phyloP scores from a whole-genome alignment of 2,888 invertebrate genomes.

The Xestia xanthographa region DNA sequence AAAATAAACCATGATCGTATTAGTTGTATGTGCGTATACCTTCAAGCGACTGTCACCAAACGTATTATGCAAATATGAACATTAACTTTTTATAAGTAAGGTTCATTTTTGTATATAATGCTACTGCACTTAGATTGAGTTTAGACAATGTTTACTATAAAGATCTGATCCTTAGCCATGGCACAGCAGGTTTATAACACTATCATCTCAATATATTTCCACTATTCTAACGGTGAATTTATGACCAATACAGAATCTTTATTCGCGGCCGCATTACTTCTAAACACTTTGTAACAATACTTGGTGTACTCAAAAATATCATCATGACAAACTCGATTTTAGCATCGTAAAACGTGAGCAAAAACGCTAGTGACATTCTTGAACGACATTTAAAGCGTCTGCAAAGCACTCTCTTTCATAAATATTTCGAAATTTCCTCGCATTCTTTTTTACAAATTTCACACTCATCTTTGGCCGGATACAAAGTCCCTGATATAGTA shows the following conservation, averaged over 20 bases:
- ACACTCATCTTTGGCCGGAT: slow-evolving; percentile 58
- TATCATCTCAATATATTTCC: not conserved
- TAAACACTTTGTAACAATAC: not conserved
- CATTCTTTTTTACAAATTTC: slow-evolving; percentile 1
- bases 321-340: not conserved
- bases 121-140: not conserved
- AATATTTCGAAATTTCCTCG: slow-evolving; percentile 20
- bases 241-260: not conserved
- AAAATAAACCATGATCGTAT: too few species aligned
- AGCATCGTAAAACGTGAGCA: not conserved
- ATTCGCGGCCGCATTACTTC: not conserved
- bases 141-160: not conserved
- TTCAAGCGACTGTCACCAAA: too few species aligned
- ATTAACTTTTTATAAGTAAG: too few species aligned
- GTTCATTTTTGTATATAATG: too few species aligned
- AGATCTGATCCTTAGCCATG: not conserved
- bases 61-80: too few species aligned
- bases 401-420: slow-evolving; percentile 1
- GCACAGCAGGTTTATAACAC: not conserved
- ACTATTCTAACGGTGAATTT: not conserved
- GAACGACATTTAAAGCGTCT: not conserved
- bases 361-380: slow-evolving; percentile 3
- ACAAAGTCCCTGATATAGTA: slow-evolving; percentile 44
- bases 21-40: too few species aligned
- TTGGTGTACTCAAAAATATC: not conserved